phyloP scores from a whole-genome alignment of 1,140 invertebrate species.

The Dendroctonus ponderosae region DNA sequence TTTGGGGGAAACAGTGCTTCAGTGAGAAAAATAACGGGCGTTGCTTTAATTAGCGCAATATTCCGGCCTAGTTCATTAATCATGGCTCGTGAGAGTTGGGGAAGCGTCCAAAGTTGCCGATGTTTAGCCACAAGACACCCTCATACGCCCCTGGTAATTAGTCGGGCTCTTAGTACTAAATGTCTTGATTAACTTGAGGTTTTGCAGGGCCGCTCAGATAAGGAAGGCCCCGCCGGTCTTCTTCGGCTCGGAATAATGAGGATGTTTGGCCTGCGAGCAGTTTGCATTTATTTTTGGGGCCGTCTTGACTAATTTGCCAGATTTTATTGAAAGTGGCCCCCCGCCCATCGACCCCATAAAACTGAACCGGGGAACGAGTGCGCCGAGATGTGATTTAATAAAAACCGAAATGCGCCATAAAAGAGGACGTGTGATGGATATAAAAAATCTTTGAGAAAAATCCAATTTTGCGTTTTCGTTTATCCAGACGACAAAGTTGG shows the following conservation, averaged over 20 bases:
- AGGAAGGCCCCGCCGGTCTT: conserved; percentile 13
- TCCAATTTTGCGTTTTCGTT: conserved; percentile 29
- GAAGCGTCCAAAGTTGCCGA: conserved; percentile 26
- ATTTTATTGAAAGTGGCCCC: no score
- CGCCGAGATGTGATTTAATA: conserved; percentile 27
- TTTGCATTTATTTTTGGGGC: conserved; percentile 21
- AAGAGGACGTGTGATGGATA: conserved; percentile 26
- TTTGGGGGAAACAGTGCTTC: no score
- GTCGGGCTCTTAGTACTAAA: conserved; percentile 27
- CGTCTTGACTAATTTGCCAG: conserved; percentile 13
- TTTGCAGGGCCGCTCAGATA: conserved; percentile 14
- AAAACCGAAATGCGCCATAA: conserved; percentile 27
- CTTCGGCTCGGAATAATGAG: conserved; percentile 21
- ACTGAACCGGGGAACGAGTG: no score
- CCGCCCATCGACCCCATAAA: no score
- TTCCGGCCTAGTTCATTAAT: conserved; percentile 9
- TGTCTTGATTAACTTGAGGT: conserved; percentile 32
- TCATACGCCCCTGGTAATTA: conserved; percentile 20
- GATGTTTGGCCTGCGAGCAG: conserved; percentile 16
- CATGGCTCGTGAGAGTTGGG: conserved; percentile 13
- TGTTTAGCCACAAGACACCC: conserved; percentile 23
- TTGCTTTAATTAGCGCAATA: no score
- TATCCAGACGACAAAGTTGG: conserved; percentile 17
- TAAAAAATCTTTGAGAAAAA: conserved; percentile 30
- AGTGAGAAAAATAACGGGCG: no score